Percentiles rank a stretch among this genome's conserved stretches.
Conservation (phyloP, 2,797 vertebrate species). For the Scolopax bukidnonensis region DNA sequence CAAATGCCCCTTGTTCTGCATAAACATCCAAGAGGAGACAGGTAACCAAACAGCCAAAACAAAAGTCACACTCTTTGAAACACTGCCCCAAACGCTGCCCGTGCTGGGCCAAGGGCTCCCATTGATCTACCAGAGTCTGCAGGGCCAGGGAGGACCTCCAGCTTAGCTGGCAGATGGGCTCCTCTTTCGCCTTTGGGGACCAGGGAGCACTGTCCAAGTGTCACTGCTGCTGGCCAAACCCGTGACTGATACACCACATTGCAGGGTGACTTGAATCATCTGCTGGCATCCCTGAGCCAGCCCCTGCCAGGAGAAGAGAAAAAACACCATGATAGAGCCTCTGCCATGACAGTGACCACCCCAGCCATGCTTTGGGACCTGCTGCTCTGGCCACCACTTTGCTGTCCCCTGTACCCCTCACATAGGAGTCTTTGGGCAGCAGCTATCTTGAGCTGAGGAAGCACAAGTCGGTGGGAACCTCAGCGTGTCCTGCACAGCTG, state of each 20-base stretch:
- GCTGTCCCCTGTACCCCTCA: neutral
- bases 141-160: neutral
- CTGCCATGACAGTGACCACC: neutral
- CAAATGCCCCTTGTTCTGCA: slow-evolving; percentile 39
- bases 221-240: neutral
- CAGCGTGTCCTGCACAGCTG: neutral
- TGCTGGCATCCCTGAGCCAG: neutral
- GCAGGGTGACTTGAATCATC: neutral
- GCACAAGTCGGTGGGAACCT: neutral
- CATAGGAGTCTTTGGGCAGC: neutral
- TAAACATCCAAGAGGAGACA: neutral
- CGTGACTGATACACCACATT: neutral
- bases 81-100: neutral
- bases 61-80: neutral
- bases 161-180: neutral
- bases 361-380: neutral
- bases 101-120: neutral
- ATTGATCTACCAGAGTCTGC: neutral
- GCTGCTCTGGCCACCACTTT: neutral
- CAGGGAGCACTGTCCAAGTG: neutral
- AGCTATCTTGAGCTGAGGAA: neutral
- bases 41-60: slow-evolving; percentile 4
- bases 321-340: neutral
- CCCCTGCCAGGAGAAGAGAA: neutral
- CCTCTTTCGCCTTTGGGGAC: neutral